Conservation (phyloP, 2,888 invertebrate species). For the Diarsia brunnea region DNA sequence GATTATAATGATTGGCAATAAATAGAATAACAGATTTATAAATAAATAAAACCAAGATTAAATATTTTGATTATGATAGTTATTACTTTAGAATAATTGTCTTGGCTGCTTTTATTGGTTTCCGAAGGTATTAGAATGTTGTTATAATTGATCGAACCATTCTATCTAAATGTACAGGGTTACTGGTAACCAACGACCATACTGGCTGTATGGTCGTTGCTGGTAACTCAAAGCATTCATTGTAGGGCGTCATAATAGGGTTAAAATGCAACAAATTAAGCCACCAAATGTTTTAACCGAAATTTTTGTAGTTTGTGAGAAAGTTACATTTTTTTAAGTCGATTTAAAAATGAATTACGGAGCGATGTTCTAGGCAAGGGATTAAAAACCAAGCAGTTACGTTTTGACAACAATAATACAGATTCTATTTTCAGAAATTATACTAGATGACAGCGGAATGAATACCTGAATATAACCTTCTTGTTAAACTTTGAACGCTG, state of each 20-base stretch:
- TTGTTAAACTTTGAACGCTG: not conserved
- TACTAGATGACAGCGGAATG: not conserved
- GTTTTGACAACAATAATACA: not conserved
- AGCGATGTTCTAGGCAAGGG: not conserved
- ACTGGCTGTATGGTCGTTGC: no score
- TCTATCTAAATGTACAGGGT: not conserved
- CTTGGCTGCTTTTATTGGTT: not conserved
- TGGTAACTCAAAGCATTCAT: no score
- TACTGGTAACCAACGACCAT: no score
- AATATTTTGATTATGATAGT: not conserved
- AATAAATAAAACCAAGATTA: no score
- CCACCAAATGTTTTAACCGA: no score
- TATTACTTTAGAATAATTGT: constrained; percentile 8
- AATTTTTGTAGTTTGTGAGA: no score
- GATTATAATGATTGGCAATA: no score
- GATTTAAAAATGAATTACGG: no score
- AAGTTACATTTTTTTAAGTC: no score
- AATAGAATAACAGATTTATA: no score
- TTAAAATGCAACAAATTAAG: no score
- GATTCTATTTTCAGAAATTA: not conserved
- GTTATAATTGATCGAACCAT: not conserved
- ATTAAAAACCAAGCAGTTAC: not conserved
- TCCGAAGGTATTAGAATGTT: not conserved
- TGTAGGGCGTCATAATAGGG: no score
- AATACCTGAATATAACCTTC: not conserved